Base-by-base conservation (phyloP, 2,888 invertebrate species). In the Nephrotoma guestfalica region DNA sequence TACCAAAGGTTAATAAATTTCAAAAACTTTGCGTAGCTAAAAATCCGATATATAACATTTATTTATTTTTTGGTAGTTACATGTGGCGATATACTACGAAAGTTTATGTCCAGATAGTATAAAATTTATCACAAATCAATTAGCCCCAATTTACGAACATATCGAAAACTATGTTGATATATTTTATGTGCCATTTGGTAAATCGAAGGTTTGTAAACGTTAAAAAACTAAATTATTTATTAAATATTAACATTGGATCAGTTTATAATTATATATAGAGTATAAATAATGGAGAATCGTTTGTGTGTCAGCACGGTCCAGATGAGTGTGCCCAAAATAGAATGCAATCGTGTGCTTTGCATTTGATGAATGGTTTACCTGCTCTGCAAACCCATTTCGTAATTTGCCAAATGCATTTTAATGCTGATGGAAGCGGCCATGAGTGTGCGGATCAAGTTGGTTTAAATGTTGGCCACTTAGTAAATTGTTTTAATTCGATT, bases 291-390 rank as follows among this genome's bases (percentile, higher is more conserved):
- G 90, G 92, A 43, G 89, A 89, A 40, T 90, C 92, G 0, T 94
- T 94, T 88, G 89, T 90, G 87, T 95, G 95, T 89, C 94, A 94
- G 90, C 94, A 94, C 89, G 95, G 95, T 0, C 92, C 93, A 0
- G 88, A 90, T 0, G 95, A 95, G 89, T 95, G 95, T 88, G 90
- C 91, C 84, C 94, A 94, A 4, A 95, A 95, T 89, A 91, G 93
- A 87, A 91, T 94, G 51, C 94, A 94, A 89, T 94, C 94, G 83
- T 95, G 95, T 89, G 92, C 93, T 4, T 89, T 94, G 86, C 89
- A 90, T 47, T 89, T 89, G 87, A 89, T 92, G 88, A 88, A 88
- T 88, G 47, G 88, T 41, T 89, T 92, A 88, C 91, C 92, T 88
- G 89, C 89, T 88, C 84, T 89, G 87, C 87, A 92, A 91, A 90